These are phyloP conservation scores for Mionectes macconnelli DNA, from an alignment of 2,113 vertebrate genomes.

Conservation along the genomic window DNA sequence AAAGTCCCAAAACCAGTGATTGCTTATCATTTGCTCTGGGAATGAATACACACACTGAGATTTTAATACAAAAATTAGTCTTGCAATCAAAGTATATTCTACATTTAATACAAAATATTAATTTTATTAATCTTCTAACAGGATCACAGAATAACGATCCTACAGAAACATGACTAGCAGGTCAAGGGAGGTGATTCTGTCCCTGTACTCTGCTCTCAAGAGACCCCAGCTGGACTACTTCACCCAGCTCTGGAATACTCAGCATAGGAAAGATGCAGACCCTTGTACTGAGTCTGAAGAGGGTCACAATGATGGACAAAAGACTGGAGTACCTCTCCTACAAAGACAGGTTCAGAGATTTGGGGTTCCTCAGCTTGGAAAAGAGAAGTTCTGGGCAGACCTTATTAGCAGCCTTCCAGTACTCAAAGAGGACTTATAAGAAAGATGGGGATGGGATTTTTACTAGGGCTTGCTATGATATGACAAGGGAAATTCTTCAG, in stretches of 20 bases:
- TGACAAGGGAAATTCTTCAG: not conserved
- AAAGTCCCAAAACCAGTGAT: not conserved
- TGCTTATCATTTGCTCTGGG: not conserved
- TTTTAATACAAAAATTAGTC: not conserved
- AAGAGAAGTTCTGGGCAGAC: not conserved
- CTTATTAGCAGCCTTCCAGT: not conserved
- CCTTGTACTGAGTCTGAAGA: not conserved
- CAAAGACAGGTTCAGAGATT: not conserved
- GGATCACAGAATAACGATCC: not conserved
- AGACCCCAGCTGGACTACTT: not conserved
- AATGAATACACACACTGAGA: not conserved
- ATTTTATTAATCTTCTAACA: not conserved
- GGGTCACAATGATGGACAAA: not conserved
- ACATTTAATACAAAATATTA: not conserved
- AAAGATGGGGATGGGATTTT: not conserved
- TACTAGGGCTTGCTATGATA: not conserved
- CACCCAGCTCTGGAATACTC: not conserved
- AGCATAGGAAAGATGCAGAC: not conserved
- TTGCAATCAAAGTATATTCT: not conserved
- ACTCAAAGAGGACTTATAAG: not conserved
- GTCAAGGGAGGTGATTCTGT: not conserved
- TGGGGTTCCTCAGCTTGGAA: not conserved
- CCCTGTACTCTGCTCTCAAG: not conserved
- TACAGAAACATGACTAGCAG: not conserved
- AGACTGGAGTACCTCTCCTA: not conserved